These are phyloP conservation scores for Axinella damicornis DNA, from an alignment of 37 sponge, comb jelly and placozoan species.

Conservation along the genomic window DNA sequence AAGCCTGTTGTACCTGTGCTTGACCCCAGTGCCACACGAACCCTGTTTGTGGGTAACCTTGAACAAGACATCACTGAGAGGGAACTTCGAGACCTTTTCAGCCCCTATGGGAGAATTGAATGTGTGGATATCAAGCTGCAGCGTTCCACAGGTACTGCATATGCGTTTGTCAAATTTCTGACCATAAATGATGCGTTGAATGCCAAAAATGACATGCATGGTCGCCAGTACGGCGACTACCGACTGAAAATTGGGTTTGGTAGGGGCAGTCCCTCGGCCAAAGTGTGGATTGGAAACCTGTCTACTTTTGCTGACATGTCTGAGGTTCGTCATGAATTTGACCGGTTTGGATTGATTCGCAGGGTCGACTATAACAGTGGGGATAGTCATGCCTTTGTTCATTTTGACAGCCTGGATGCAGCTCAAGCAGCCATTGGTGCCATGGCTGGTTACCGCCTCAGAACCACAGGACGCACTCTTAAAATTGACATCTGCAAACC, in stretches of 20 bases:
- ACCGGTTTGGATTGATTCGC: constrained; percentile 90
- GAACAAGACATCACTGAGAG: constrained; percentile 81
- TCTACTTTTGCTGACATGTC: constrained; percentile 48
- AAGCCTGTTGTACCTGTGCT: constrained; percentile 36
- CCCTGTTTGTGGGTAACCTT: constrained; percentile 96
- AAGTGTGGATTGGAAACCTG: constrained; percentile 87
- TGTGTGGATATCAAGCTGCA: constrained; percentile 89
- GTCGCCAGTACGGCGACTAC: constrained; percentile 73
- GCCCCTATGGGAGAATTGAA: constrained; percentile 87
- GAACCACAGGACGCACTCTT: constrained; percentile 37
- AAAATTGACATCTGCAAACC: constrained; percentile 67
- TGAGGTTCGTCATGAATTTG: constrained; percentile 86
- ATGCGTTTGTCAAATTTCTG: constrained; percentile 93
- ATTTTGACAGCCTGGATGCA: constrained; percentile 82
- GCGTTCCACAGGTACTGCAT: constrained; percentile 55
- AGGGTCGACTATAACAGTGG: constrained; percentile 79
- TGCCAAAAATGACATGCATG: constrained; percentile 94
- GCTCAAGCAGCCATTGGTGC: constrained; percentile 72
- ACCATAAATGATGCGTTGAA: constrained; percentile 90
- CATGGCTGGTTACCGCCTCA: constrained; percentile 43
- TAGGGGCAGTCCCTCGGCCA: constrained; percentile 75
- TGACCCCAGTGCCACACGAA: constrained; percentile 88
- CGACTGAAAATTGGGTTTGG: constrained; percentile 91
- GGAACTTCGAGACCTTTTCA: constrained; percentile 87
- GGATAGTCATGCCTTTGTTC: constrained; percentile 78